Evolutionary conservation across 2,113 vertebrate species (phyloP), one percentile per base, ranked within the genome.

Genomic region (Octodon degus): DNA sequence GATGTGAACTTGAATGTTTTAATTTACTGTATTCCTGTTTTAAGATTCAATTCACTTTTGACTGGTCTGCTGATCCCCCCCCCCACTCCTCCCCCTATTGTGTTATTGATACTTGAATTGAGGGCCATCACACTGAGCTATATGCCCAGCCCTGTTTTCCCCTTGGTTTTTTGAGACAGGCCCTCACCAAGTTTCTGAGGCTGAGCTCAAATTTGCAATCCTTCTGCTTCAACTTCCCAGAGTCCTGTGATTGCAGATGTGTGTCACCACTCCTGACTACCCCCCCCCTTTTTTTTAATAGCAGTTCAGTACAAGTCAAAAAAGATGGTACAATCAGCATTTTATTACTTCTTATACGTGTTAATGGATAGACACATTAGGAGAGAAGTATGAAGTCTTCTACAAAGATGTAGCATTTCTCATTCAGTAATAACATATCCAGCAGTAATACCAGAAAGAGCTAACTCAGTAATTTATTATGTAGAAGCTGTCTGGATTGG

Each of bases 11-110:
- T 90, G 37, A 96, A 83, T 74, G 72, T 55, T 37, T 83, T 4
- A 40, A 87, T 77, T 94, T 84, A 83, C 65, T 95, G 1, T 89
- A n/a, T n/a, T 85, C 8, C 14, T 37, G 62, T 89, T 96, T 96
- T 72, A 76, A 90, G 67, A 72, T 88, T 88, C 14, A 63, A 19
- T 90, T 86, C 58, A 74, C 37, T 70, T 92, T 68, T 58, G 94
- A 13, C 43, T 86, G 22, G 19, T 76, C 58, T 93, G 5, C 25
- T 13, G 22, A 50, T 50, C 50, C 24, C 20, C 11, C 50, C 24
- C 20, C 50, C 40, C 17, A 37, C 4, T 2, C 3, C 11, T 14
- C 7, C 40, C 13, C 25, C 1, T 6, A 27, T 7, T 77, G 40
- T 76, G 37, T 20, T 76, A 12, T 11, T 76, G 40, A 24, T 40